Base-by-base conservation (phyloP, 2,888 invertebrate species). In the Drosophila tanythrix region DNA sequence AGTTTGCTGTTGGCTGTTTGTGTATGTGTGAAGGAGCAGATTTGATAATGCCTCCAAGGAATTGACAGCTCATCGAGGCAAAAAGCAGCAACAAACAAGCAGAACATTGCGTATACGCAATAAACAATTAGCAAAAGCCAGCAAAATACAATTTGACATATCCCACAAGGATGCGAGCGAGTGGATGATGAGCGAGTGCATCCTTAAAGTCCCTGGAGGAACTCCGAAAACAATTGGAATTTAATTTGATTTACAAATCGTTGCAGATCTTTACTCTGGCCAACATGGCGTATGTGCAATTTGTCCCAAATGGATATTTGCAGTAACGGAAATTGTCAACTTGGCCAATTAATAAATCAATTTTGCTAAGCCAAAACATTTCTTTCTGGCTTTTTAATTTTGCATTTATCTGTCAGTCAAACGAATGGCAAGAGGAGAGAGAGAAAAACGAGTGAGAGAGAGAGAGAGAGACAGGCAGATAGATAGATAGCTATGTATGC, bases 301-400 rank as follows among this genome's bases (percentile, higher is more conserved):
- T 3, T 31, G n/a, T 56, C 66, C 72, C 36, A 67, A 65, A 57
- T 48, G 27, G 6, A 59, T 58, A 58, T 56, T 5, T 25, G 35
- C 18, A 13, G 53, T 33, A 50, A 50, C 50, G 60, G 38, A 60
- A 65, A 67, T 74, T 81, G 87, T 85, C 87, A 83, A 72, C 74
- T 68, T 60, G 70, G 56, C 58, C 90, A 89, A 90, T 91, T 88
- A 90, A 90, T 91, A 91, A 88, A 90, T 86, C 81, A 82, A 88
- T 70, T 78, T 61, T 77, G 74, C 35, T 15, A 33, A 52, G 33
- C 7, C 31, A 33, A 21, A 55, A 56, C 59, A 61, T 50, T 70
- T 73, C 76, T 76, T 83, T 56, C 64, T 63, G 57, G 65, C 50
- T 52, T 71, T 74, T 86, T 79, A 72, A 83, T 77, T 86, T 81